phyloP scores from a whole-genome alignment of 1,140 invertebrate species.

The Panagrolaimus sp. region DNA sequence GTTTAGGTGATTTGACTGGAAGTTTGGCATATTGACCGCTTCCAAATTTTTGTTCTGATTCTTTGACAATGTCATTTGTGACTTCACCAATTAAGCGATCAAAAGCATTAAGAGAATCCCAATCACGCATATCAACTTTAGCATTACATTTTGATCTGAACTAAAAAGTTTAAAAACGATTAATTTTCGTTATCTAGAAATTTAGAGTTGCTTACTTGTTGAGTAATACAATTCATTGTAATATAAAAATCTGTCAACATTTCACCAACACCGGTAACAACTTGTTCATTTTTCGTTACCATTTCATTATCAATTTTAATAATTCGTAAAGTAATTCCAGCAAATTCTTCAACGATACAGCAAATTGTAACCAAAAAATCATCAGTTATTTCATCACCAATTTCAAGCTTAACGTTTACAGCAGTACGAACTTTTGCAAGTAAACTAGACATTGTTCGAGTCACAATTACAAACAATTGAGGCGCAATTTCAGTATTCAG shows the following conservation, averaged over 20 bases:
- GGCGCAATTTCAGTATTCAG: neutral
- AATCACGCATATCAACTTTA: no score
- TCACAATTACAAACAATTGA: neutral
- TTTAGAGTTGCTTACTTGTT: neutral
- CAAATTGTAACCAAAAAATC: neutral
- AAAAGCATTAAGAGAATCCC: no score
- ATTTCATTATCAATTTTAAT: neutral
- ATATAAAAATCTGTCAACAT: conserved; percentile 3
- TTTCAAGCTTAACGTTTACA: neutral
- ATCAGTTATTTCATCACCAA: neutral
- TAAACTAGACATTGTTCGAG: neutral
- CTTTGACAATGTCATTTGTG: no score
- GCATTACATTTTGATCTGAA: no score
- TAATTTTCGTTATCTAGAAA: no score
- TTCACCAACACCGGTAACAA: neutral
- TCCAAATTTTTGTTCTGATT: no score
- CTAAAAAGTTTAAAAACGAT: no score
- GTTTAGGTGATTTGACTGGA: no score
- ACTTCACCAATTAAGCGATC: no score
- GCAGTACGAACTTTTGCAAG: neutral
- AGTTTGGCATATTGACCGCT: no score
- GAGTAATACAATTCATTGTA: neutral
- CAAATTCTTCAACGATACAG: neutral
- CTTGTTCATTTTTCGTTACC: neutral
- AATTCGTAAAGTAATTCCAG: neutral